Conservation (phyloP, 1,140 invertebrate genomes). For the Papilio helenus region DNA sequence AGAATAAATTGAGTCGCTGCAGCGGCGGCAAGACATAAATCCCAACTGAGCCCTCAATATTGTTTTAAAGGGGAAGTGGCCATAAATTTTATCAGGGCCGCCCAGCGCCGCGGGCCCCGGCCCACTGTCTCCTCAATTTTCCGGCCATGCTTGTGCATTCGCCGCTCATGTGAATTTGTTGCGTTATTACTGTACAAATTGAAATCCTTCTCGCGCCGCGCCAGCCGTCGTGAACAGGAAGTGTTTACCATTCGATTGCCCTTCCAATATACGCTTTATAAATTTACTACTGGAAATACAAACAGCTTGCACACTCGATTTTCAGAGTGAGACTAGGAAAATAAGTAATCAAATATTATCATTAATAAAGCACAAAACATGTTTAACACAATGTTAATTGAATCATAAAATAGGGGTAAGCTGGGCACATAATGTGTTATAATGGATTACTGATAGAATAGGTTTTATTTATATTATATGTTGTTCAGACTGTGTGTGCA, state of each 20-base stretch:
- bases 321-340: neutral
- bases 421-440: neutral
- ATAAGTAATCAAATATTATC: neutral
- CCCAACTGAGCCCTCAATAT: slow-evolving; percentile 83
- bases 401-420: no score
- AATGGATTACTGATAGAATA: neutral
- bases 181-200: slow-evolving; percentile 66
- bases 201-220: slow-evolving; percentile 53
- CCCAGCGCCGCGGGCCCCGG: slow-evolving; percentile 66
- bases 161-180: slow-evolving; percentile 65
- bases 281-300: slow-evolving; percentile 12
- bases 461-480: neutral
- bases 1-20: slow-evolving; percentile 83
- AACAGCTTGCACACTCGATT: neutral
- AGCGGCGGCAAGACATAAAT: slow-evolving; percentile 82
- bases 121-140: slow-evolving; percentile 73
- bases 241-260: slow-evolving; percentile 29
- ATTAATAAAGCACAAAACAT: no score
- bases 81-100: slow-evolving; percentile 83
- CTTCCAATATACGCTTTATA: slow-evolving; percentile 8
- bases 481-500: neutral
- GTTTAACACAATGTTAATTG: neutral
- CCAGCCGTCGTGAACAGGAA: slow-evolving; percentile 41
- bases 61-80: slow-evolving; percentile 83
- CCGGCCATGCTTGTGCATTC: slow-evolving; percentile 69